These are phyloP conservation scores for Hypotaenidia philippensis DNA, from an alignment of 2,797 vertebrate species.

Conservation along the genomic window DNA sequence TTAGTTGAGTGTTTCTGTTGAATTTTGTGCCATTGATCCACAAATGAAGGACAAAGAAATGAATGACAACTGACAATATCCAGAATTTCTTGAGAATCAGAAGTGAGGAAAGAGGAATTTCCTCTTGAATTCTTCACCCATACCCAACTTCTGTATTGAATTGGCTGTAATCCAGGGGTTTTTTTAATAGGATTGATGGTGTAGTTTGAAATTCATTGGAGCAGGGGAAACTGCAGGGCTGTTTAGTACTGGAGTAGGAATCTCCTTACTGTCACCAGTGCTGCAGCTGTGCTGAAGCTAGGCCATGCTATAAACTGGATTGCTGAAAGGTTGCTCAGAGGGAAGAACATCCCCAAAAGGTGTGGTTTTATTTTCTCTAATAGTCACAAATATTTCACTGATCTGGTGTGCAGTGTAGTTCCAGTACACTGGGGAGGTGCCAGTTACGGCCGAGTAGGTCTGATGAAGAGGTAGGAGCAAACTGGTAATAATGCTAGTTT, in stretches of 20 bases:
- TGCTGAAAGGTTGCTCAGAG: background rate
- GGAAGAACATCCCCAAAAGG: background rate
- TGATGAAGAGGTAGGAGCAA: background rate
- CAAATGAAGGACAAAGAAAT: background rate
- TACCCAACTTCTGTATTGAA: background rate
- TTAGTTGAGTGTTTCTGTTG: background rate
- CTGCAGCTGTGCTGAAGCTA: background rate
- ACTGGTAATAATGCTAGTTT: no score
- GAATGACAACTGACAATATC: background rate
- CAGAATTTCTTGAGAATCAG: background rate
- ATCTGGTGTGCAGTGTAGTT: background rate
- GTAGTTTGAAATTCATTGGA: background rate
- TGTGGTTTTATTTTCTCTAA: background rate
- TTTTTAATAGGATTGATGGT: background rate
- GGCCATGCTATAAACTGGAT: background rate
- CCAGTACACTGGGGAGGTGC: background rate
- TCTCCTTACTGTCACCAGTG: no score
- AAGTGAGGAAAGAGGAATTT: background rate
- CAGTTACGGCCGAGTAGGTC: background rate
- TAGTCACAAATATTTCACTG: background rate
- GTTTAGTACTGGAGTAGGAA: background rate
- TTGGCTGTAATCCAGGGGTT: background rate
- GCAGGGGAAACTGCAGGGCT: background rate
- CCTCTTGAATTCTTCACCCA: background rate
- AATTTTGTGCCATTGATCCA: background rate